Conservation (phyloP, 2,888 invertebrate species). For the Phytoseiulus persimilis region DNA sequence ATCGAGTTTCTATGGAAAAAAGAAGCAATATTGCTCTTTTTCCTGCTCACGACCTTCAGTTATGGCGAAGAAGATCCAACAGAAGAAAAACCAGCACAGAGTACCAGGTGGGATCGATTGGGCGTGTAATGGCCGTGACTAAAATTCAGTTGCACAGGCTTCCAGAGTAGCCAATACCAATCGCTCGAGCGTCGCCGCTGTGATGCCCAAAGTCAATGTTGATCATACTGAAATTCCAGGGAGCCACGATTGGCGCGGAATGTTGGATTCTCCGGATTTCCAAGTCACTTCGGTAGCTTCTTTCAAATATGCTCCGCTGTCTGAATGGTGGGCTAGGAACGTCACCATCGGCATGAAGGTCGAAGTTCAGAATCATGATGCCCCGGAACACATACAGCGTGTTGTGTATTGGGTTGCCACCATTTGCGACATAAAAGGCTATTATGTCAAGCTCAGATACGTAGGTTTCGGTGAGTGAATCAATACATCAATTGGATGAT, state of each 20-base stretch:
- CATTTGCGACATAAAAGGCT: constrained; percentile 68
- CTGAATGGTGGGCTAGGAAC: constrained; percentile 77
- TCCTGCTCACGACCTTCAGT: constrained; percentile 24
- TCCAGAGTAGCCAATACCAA: no score
- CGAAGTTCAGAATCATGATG: constrained; percentile 74
- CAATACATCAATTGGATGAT: not conserved
- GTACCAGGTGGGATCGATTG: not conserved
- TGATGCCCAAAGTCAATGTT: no score
- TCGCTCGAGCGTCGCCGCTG: no score
- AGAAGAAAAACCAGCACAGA: constrained; percentile 16
- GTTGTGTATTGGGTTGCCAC: constrained; percentile 90
- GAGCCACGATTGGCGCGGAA: constrained; percentile 27
- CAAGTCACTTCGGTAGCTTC: constrained; percentile 10
- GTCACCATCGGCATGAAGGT: constrained; percentile 77
- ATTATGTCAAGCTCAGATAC: constrained; percentile 60
- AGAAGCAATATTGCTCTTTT: constrained; percentile 42
- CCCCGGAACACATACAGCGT: constrained; percentile 36
- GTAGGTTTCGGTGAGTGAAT: constrained; percentile 69
- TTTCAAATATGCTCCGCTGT: constrained; percentile 63
- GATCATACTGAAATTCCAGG: not conserved
- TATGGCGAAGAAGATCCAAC: constrained; percentile 25
- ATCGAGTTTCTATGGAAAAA: constrained; percentile 42
- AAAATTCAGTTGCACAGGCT: not conserved
- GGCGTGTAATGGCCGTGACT: not conserved
- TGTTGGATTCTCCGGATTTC: constrained; percentile 6